These are phyloP conservation scores for Pocillopora meandrina DNA, from an alignment of 92 coral and sea anemone species.

Conservation along the genomic window DNA sequence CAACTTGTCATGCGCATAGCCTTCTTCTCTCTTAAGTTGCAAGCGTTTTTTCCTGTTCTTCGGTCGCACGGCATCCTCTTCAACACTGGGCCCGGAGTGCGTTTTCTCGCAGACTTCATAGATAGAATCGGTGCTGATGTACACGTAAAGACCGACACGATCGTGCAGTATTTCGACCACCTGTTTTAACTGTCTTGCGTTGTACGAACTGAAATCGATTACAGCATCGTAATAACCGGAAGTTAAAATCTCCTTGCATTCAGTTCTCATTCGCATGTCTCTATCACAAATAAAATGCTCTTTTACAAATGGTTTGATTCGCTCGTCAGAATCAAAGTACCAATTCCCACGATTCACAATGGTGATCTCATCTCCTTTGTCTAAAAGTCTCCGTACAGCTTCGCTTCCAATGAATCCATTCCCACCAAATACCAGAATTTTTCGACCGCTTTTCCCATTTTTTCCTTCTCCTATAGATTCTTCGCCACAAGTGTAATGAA, in stretches of 20 bases:
- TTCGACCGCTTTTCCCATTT: constrained; percentile 32
- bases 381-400: constrained; percentile 67
- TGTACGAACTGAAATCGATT: constrained; percentile 92
- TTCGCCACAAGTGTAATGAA: background rate
- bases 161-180: constrained; percentile 64
- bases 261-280: constrained; percentile 76
- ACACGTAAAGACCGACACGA: constrained; percentile 88
- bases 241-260: constrained; percentile 79
- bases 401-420: constrained; percentile 97
- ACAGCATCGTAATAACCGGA: constrained; percentile 85
- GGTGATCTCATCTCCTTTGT: constrained; percentile 74
- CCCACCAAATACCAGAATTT: constrained; percentile 91
- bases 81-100: constrained; percentile 72
- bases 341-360: constrained; percentile 92
- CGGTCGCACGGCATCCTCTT: constrained; percentile 92
- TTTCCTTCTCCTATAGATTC: background rate
- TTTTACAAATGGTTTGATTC: constrained; percentile 74
- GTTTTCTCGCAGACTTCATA: constrained; percentile 92
- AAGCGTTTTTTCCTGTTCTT: constrained; percentile 67
- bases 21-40: constrained; percentile 72
- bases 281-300: constrained; percentile 84
- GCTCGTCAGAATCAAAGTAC: constrained; percentile 91
- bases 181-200: constrained; percentile 79
- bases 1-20: constrained; percentile 92
- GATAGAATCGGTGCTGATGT: constrained; percentile 88